phyloP scores from a whole-genome alignment of 2,797 vertebrate species.

The Syngnathus rostellatus region DNA sequence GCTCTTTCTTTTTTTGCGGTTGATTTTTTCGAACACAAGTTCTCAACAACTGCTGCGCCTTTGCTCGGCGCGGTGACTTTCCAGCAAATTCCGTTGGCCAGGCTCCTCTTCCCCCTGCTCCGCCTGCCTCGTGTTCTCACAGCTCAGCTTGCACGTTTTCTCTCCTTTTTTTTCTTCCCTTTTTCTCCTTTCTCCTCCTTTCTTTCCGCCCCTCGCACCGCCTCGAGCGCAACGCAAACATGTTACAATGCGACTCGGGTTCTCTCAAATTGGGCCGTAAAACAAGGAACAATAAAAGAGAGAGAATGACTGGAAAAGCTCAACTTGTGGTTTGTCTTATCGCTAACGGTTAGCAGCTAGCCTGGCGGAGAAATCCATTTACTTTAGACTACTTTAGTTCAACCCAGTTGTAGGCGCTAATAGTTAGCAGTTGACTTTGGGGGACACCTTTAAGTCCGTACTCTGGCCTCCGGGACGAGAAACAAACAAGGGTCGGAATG shows the following conservation, averaged over 20 bases:
- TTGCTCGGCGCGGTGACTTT: constrained; percentile 52
- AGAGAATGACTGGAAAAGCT: not conserved
- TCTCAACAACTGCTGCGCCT: constrained; percentile 56
- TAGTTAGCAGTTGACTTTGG: too few species aligned
- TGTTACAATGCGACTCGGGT: not conserved
- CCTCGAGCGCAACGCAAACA: not conserved
- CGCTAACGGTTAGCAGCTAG: too few species aligned
- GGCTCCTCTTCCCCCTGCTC: constrained; percentile 51
- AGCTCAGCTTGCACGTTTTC: constrained; percentile 16
- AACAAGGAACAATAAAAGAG: constrained; percentile 1
- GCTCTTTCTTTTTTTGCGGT: not conserved
- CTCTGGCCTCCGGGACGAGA: constrained; percentile 36
- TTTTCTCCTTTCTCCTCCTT: constrained; percentile 17
- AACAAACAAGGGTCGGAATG: constrained; percentile 45
- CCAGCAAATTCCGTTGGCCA: constrained; percentile 62
- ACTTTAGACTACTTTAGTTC: too few species aligned
- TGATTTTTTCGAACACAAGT: constrained; percentile 44
- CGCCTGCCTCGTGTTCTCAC: constrained; percentile 56
- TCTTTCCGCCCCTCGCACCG: not conserved
- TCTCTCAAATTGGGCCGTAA: not conserved
- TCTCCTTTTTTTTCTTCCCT: constrained; percentile 33
- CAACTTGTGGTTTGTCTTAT: not conserved
- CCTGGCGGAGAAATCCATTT: too few species aligned
- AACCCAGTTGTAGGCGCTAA: too few species aligned
- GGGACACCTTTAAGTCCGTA: constrained; percentile 13